Percentiles rank a stretch among this genome's conserved stretches.
phyloP scores from a whole-genome alignment of 2,888 invertebrate species.

The Drosophila meridionalis region DNA sequence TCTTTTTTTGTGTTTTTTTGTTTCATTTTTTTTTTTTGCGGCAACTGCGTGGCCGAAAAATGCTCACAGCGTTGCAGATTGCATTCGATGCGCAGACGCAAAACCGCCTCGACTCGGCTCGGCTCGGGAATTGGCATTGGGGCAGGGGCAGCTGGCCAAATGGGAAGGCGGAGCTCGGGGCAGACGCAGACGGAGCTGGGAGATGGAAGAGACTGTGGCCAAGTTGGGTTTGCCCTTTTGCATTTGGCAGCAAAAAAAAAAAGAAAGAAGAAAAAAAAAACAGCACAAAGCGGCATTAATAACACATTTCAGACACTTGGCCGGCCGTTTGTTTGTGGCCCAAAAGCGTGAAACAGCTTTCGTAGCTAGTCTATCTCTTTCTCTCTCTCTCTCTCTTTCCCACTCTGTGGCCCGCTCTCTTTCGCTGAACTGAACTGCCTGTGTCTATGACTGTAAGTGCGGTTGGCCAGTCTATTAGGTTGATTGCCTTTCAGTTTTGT shows the following conservation, averaged over 20 bases:
- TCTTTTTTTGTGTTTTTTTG: constrained; percentile 17
- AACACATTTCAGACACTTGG: constrained; percentile 76
- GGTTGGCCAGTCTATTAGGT: constrained; percentile 63
- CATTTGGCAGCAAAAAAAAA: constrained; percentile 33
- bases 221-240: constrained; percentile 64
- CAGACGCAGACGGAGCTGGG: not conserved
- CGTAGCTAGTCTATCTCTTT: constrained; percentile 16
- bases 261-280: not conserved
- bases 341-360: constrained; percentile 43
- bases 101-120: constrained; percentile 30
- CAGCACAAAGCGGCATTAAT: constrained; percentile 68
- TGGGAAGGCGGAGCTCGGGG: not conserved
- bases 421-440: not conserved
- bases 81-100: constrained; percentile 75
- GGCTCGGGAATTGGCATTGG: constrained; percentile 26
- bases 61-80: constrained; percentile 81
- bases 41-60: constrained; percentile 59
- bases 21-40: constrained; percentile 23
- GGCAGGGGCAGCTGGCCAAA: not conserved
- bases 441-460: constrained; percentile 29
- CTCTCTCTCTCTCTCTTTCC: not conserved
- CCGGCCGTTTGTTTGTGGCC: constrained; percentile 43
- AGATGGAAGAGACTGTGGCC: constrained; percentile 2
- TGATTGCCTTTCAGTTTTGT: constrained; percentile 63
- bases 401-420: not conserved